Evolutionary conservation across 2,888 invertebrate genomes (phyloP), one percentile per base, ranked within the genome.

Genomic region (Microctonus brassicae): DNA sequence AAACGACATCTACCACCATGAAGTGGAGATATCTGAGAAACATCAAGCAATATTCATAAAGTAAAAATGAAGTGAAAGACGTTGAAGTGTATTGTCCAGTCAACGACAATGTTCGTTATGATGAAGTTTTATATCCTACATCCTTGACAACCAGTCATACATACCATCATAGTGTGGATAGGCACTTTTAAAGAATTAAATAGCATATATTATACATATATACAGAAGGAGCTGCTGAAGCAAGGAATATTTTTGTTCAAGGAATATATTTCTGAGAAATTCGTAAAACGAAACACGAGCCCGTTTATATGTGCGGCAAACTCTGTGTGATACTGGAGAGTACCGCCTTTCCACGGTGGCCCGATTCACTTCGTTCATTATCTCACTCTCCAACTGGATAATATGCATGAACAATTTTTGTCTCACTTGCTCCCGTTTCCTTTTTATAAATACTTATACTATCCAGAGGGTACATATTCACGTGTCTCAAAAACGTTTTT

Each of bases 231-330:
- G n/a, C n/a, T n/a, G 33, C 24, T 20, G 20, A 22, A 10, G 52
- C 24, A 36, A 64, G 57, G n/a, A n/a, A n/a, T n/a, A n/a, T n/a
- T n/a, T n/a, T n/a, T 53, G 55, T 64, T 39, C 66, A 69, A 73
- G 76, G 77, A 74, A 77, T 77, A n/a, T n/a, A 77, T 78, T 83
- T 83, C 83, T 83, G 75, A 81, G 83, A 82, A 83, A 81, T 76
- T 80, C 81, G 79, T 83, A 83, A 83, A 82, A 76, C 80, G 83
- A 83, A 84, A 83, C 80, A 84, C 82, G 83, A 84, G 83, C 81
- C 81, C 74, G 77, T 75, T 70, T 70, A 73, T 75, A 76, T 70
- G 29, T 53, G 67, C 75, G 73, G 77, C 82, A 80, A 80, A 5
- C 29, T 77, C 74, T 77, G 81, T 84, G 83, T 84, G 83, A 83